Evolutionary conservation across 2,888 invertebrate species (phyloP), one percentile per base, ranked within the genome.

Genomic region (Himalopsyche japonica): DNA sequence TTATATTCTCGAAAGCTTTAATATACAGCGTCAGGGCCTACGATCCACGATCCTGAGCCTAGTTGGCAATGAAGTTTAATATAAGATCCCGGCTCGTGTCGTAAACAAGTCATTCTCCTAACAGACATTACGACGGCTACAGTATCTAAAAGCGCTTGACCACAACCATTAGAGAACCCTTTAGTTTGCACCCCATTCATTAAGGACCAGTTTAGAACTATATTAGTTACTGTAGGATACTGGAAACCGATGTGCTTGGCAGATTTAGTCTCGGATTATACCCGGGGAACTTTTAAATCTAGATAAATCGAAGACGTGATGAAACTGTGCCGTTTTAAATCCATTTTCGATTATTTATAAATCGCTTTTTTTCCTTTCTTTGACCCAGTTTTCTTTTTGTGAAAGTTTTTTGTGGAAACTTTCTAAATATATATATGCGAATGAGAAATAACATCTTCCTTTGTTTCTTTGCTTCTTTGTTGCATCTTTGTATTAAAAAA

Each of bases 191-290:
- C 70, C 70, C 70, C 70, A 70, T 70, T 70, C 70, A 82, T 80
- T 64, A 85, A 80, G 81, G 80, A 76, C 37, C 34, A 80, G 85
- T 80, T 85, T 85, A 85, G 82, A 70, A 82, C 82, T 82, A 80
- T 83, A 85, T 85, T 85, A 85, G 85, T 78, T 49, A 64, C 76
- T 78, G 76, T 64, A 77, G 64, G 15, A 27, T 27, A 20, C 70
- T 27, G 70, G 27, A 27, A 70, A 70, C 70, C 70, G 70, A 70
- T 70, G 70, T 70, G 70, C 30, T 70, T 30, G 70, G 70, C 24
- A 70, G 70, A 70, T 70, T 70, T 70, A 70, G 70, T 70, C 70
- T 30, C 12, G 70, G 70, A 70, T 70, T 70, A 70, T 70, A 27
- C 70, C 27, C 27, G 30, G 30, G 15, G 70, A 70, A 70, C 70